Evolutionary conservation across 2,888 invertebrate species (phyloP).

Genomic region (Megastigmus dorsalis): DNA sequence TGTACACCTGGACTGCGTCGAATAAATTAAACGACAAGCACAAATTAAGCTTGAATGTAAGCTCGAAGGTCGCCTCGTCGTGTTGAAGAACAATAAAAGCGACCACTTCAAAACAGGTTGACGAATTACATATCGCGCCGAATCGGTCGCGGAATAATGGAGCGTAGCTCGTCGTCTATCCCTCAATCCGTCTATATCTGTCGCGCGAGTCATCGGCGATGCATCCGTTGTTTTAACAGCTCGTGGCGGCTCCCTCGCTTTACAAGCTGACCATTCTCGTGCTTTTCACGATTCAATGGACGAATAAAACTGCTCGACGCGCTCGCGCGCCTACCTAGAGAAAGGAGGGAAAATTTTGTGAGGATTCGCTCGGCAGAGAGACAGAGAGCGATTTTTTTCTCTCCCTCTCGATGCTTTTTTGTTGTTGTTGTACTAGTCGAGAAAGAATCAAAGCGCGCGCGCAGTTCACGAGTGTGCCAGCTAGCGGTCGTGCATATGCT

Average conservation of each 20-base stretch:
- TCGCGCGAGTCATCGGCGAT: slow-evolving; percentile 2
- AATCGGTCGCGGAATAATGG: neutral
- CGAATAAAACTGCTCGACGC: slow-evolving; percentile 5
- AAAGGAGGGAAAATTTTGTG: slow-evolving; percentile 15
- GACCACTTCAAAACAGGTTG: too few species aligned
- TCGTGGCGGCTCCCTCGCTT: neutral
- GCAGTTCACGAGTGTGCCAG: neutral
- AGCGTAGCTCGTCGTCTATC: neutral
- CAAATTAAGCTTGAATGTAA: too few species aligned
- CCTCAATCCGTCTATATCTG: neutral
- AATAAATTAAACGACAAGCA: too few species aligned
- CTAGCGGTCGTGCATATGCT: neutral
- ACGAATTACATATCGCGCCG: too few species aligned
- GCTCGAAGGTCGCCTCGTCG: neutral
- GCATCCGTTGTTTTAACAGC: neutral
- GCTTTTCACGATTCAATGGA: slow-evolving; percentile 25
- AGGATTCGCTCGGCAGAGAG: too few species aligned
- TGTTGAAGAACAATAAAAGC: neutral
- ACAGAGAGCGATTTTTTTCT: slow-evolving; percentile 11
- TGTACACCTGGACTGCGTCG: too few species aligned
- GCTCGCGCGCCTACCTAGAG: neutral
- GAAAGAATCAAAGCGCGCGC: neutral
- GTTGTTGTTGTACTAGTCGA: neutral
- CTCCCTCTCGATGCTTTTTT: neutral
- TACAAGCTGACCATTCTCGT: slow-evolving; percentile 8